Evolutionary conservation across 2,113 vertebrate species (phyloP).

Genomic region (Hydropotes inermis): DNA sequence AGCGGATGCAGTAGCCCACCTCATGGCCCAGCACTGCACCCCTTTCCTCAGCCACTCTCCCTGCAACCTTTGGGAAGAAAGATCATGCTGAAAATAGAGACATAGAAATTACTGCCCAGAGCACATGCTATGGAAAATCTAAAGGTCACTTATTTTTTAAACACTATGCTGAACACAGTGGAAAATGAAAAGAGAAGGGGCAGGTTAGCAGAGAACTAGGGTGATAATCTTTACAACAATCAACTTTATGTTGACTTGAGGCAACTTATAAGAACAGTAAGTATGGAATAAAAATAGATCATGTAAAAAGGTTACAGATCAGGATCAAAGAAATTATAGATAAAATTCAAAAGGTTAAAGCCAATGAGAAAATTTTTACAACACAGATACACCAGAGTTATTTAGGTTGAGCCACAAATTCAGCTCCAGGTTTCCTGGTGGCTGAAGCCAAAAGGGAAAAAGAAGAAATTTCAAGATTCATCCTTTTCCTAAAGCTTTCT

Average conservation of each 20-base stretch:
- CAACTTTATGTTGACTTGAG: neutral
- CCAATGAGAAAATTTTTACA: constrained; percentile 8
- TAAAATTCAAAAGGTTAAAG: constrained; percentile 12
- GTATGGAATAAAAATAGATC: neutral
- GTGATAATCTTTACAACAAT: neutral
- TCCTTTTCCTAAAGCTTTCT: neutral
- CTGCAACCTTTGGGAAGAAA: constrained; percentile 87
- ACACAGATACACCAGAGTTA: neutral
- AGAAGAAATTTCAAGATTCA: neutral
- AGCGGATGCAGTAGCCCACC: constrained; percentile 97
- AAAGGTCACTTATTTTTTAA: constrained; percentile 23
- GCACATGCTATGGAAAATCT: neutral
- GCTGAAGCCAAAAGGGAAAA: neutral
- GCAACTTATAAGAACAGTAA: neutral
- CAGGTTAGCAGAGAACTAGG: neutral
- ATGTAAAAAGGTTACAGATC: neutral
- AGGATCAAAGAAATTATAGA: neutral
- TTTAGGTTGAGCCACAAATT: constrained; percentile 5
- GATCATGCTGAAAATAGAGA: constrained; percentile 63
- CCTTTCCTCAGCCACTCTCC: constrained; percentile 94
- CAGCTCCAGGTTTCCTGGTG: neutral
- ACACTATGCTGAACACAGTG: neutral
- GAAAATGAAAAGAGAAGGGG: constrained; percentile 15
- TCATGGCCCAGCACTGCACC: constrained; percentile 95
- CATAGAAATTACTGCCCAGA: constrained; percentile 44